Evolutionary conservation across 1,140 invertebrate species (phyloP), one percentile per base, ranked within the genome.

Genomic region (Zaprionus ornatus): DNA sequence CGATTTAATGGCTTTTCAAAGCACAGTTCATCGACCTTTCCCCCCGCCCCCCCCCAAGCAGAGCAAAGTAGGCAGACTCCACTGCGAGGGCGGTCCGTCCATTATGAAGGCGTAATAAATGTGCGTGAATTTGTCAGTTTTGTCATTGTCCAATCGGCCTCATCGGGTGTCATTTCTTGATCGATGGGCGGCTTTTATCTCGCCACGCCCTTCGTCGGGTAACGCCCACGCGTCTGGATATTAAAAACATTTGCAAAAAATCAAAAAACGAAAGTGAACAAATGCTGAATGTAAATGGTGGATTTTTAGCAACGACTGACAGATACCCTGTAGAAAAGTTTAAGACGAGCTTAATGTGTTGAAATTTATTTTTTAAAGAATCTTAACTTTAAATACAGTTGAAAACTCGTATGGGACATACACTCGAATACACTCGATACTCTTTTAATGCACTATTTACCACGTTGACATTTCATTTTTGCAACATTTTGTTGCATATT

Each of bases 111-210:
- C 17, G 63, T 70, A 64, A 72, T 52, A 72, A 82, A 82, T 82
- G 60, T 60, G 56, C 23, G 45, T 17, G 56, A 82, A 82, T 82
- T 82, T 82, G 80, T 82, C 80, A 82, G 15, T 55, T 81, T 74
- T 82, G 45, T 48, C 45, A 48, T 19, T 19, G 75, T 64, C 62
- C 42, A 79, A 80, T 74, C 80, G 70, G 50, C 61, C 52, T 57
- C 68, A 60, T 40, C 37, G 59, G 21, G 32, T 45, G 35, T 42
- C 59, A 61, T 61, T 77, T 40, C 37, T 64, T 78, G 76, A 78
- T 78, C 76, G 75, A 78, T 78, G 75, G 25, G 35, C 54, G 25
- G 55, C 75, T 56, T 60, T 78, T 78, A 78, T 78, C 76, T 48
- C 19, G 25, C 40, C n/a, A 32, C 60, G 40, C 40, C 40, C 40